Evolutionary conservation across 2,797 vertebrate genomes (phyloP).

Genomic region (Sternotherus odoratus): DNA sequence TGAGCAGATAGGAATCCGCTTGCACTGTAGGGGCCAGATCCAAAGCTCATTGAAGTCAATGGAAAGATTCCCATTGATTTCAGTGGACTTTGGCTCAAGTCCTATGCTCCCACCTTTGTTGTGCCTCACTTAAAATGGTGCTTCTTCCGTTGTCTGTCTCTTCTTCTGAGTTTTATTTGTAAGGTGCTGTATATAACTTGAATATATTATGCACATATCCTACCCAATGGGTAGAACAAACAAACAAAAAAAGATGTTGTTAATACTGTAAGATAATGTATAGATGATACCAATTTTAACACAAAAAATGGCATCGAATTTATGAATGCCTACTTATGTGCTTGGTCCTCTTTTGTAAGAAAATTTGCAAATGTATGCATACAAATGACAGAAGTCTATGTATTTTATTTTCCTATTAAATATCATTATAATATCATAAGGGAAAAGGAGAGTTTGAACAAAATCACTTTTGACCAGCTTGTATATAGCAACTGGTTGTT

Average conservation of each 20-base stretch:
- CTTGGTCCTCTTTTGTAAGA: slow-evolving; percentile 89
- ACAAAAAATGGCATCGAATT: slow-evolving; percentile 90
- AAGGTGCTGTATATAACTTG: slow-evolving; percentile 97
- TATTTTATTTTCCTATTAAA: slow-evolving; percentile 95
- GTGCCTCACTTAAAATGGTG: slow-evolving; percentile 98
- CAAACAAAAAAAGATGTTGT: slow-evolving; percentile 85
- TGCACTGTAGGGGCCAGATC: slow-evolving; percentile 43
- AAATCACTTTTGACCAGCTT: slow-evolving; percentile 79
- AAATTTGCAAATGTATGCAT: slow-evolving; percentile 89
- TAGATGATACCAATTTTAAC: slow-evolving; percentile 92
- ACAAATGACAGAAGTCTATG: slow-evolving; percentile 87
- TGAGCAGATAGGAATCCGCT: slow-evolving; percentile 88
- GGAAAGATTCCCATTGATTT: not conserved
- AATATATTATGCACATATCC: slow-evolving; percentile 98
- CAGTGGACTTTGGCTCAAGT: slow-evolving; percentile 44
- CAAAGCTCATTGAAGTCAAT: not conserved
- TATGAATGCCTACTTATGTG: slow-evolving; percentile 91
- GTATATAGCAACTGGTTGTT: slow-evolving; percentile 71
- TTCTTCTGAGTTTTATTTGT: slow-evolving; percentile 88
- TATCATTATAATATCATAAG: slow-evolving; percentile 84
- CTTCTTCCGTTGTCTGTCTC: slow-evolving; percentile 91
- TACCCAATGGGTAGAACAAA: slow-evolving; percentile 98
- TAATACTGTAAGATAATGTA: slow-evolving; percentile 98
- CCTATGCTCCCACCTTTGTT: slow-evolving; percentile 88
- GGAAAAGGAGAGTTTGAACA: slow-evolving; percentile 80